These are phyloP conservation scores for Zeuzera pyrina DNA, from an alignment of 2,888 invertebrate genomes.

Conservation along the genomic window DNA sequence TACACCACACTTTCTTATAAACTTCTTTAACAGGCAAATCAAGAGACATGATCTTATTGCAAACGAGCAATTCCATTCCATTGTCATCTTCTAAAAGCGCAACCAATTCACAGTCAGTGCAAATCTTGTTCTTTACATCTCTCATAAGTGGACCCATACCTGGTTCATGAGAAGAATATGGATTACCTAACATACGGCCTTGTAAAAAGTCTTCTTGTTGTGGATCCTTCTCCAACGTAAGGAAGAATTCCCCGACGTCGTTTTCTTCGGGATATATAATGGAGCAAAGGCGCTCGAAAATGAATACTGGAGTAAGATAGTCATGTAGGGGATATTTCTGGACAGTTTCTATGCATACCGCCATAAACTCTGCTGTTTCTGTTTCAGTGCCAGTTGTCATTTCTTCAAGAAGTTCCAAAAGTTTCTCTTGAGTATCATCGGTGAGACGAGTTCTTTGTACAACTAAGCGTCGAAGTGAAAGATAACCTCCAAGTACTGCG, in stretches of 20 bases:
- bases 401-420: conserved; percentile 93
- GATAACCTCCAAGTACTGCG: conserved; percentile 93
- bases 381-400: conserved; percentile 96
- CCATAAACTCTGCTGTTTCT: conserved; percentile 97
- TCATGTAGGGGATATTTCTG: conserved; percentile 93
- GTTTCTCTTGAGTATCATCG: conserved; percentile 96
- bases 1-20: conserved; percentile 88
- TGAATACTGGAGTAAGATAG: conserved; percentile 96
- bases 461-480: conserved; percentile 90
- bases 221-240: conserved; percentile 97
- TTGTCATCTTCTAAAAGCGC: conserved; percentile 98
- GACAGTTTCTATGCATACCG: conserved; percentile 96
- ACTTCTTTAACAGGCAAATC: conserved; percentile 97
- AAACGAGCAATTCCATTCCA: conserved; percentile 97
- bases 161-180: conserved; percentile 94
- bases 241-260: conserved; percentile 96
- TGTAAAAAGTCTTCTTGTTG: conserved; percentile 98
- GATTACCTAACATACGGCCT: conserved; percentile 98
- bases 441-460: conserved; percentile 95
- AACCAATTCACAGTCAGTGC: conserved; percentile 98
- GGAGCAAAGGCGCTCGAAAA: conserved; percentile 96
- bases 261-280: conserved; percentile 98
- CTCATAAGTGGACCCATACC: conserved; percentile 98
- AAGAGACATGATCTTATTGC: conserved; percentile 97
- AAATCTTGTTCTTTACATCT: conserved; percentile 99